phyloP scores from a whole-genome alignment of 2,797 vertebrate genomes.

The Phoebastria nigripes region DNA sequence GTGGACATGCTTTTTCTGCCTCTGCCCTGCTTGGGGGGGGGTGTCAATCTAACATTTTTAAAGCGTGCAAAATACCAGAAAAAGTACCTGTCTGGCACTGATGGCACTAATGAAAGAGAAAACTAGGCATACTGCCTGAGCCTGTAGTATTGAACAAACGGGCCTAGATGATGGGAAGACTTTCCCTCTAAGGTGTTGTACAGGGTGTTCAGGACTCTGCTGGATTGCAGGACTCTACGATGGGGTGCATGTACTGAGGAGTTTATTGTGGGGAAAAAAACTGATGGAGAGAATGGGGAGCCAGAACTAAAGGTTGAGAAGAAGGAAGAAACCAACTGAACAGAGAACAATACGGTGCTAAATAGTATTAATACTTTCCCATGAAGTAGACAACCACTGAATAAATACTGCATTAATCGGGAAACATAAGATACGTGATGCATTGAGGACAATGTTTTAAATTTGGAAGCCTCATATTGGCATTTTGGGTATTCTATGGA shows the following conservation, averaged over 20 bases:
- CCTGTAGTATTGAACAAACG: not conserved
- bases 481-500: not conserved
- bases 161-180: not conserved
- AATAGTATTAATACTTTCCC: not conserved
- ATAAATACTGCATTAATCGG: not conserved
- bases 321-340: not conserved
- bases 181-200: not conserved
- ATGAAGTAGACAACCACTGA: not conserved
- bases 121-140: not conserved
- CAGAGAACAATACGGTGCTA: not conserved
- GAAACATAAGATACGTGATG: not conserved
- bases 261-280: not conserved
- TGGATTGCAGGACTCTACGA: not conserved
- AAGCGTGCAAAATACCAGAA: not conserved
- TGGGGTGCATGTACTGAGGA: not conserved
- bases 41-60: not conserved
- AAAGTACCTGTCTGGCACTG: not conserved
- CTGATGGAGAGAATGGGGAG: not conserved
- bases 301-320: not conserved
- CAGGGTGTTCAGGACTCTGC: not conserved
- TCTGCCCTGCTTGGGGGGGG: not conserved
- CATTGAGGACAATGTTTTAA: not conserved
- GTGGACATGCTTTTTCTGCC: not conserved
- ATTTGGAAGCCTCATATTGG: not conserved
- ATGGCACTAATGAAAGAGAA: not conserved